Percentiles rank a stretch among this genome's conserved stretches.
These are phyloP conservation scores for Esox lucius DNA, from an alignment of 2,797 vertebrate species.

Conservation along the genomic window DNA sequence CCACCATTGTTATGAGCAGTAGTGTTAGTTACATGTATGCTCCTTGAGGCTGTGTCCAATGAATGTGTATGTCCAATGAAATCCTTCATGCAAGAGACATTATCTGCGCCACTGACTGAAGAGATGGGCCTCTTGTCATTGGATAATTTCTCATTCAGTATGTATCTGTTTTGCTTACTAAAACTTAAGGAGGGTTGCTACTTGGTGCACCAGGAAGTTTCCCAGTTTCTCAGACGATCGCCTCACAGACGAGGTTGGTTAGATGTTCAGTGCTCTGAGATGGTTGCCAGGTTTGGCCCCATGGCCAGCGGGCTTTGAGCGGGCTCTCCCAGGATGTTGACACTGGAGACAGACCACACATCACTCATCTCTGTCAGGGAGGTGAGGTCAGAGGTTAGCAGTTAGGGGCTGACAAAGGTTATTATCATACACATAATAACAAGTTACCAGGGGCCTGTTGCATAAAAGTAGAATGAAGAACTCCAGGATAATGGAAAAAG, in stretches of 20 bases:
- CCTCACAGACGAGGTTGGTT: slow-evolving; percentile 5
- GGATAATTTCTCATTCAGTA: background rate
- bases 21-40: background rate
- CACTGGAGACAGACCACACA: slow-evolving; percentile 73
- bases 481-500: no score
- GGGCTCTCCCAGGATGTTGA: slow-evolving; percentile 47
- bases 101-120: background rate
- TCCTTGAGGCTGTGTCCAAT: background rate
- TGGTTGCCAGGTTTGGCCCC: slow-evolving; percentile 44
- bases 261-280: slow-evolving; percentile 52
- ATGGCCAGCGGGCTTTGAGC: slow-evolving; percentile 21
- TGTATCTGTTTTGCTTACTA: background rate
- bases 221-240: background rate
- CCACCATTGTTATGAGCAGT: background rate
- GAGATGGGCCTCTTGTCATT: background rate
- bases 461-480: no score
- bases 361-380: slow-evolving; percentile 66
- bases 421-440: background rate
- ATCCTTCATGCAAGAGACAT: background rate
- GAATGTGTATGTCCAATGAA: background rate
- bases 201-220: background rate
- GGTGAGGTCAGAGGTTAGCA: background rate
- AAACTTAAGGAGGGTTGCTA: background rate
- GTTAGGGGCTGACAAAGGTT: background rate
- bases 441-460: no score